phyloP scores from a whole-genome alignment of 2,797 vertebrate species.

The Rhinella marina region DNA sequence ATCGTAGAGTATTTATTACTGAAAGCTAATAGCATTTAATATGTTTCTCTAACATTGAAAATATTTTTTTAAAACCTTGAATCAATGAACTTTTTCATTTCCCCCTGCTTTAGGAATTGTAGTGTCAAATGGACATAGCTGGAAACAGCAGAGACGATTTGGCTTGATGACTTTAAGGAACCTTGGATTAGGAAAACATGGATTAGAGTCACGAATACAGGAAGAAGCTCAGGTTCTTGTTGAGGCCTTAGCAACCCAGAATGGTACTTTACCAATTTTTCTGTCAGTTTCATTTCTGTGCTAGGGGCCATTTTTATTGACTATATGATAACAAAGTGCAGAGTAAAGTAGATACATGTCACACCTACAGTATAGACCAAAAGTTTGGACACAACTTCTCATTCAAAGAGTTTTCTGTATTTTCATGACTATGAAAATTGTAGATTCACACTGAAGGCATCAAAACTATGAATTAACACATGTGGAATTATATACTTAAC shows the following conservation, averaged over 20 bases:
- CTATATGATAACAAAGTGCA: too few relatives aligned
- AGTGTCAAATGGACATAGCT: slow-evolving; percentile 63
- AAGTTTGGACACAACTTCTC: too few relatives aligned
- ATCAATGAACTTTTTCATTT: neutral
- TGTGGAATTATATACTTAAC: too few relatives aligned
- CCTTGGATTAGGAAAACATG: slow-evolving; percentile 68
- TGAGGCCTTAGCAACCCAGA: slow-evolving; percentile 58
- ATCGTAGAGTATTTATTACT: neutral
- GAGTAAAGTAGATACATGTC: too few relatives aligned
- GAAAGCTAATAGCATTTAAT: neutral
- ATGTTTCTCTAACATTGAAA: neutral
- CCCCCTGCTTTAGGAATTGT: neutral
- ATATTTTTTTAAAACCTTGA: neutral
- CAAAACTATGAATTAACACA: too few relatives aligned
- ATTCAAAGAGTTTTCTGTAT: too few relatives aligned
- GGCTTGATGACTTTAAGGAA: slow-evolving; percentile 66
- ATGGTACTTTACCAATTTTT: neutral
- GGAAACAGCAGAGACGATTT: slow-evolving; percentile 71
- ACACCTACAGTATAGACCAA: too few relatives aligned
- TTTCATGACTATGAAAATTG: too few relatives aligned
- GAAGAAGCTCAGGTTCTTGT: slow-evolving; percentile 66
- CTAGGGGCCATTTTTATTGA: too few relatives aligned
- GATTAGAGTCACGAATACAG: slow-evolving; percentile 64
- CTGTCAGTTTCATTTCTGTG: neutral
- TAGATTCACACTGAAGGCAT: too few relatives aligned